phyloP scores from a whole-genome alignment of 2,888 invertebrate species.

The Deilephila elpenor region DNA sequence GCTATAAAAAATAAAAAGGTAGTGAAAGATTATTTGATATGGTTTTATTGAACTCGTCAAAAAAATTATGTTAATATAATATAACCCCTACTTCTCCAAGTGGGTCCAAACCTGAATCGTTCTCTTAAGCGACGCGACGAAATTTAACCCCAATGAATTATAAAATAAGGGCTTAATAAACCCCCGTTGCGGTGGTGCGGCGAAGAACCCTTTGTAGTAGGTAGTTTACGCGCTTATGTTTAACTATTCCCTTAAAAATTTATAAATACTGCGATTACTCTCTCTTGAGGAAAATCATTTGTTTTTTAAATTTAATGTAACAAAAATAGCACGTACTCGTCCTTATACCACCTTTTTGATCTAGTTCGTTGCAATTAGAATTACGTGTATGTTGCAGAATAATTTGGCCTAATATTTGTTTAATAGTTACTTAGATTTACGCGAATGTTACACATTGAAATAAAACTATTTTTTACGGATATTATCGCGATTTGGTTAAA shows the following conservation, averaged over 20 bases:
- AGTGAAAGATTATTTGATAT: neutral
- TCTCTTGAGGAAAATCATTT: too few species aligned
- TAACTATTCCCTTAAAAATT: neutral
- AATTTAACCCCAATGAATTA: constrained; percentile 24
- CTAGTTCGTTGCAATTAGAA: too few species aligned
- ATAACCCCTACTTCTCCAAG: neutral
- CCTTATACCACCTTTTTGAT: too few species aligned
- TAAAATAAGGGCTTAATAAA: constrained; percentile 23
- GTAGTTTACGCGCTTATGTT: neutral
- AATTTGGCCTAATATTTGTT: too few species aligned
- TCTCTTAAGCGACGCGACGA: constrained; percentile 16
- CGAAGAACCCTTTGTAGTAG: neutral
- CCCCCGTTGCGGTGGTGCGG: constrained; percentile 1
- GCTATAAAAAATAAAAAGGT: too few species aligned
- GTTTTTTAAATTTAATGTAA: too few species aligned
- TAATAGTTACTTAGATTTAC: too few species aligned
- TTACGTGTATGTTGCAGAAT: too few species aligned
- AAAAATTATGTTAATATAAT: neutral
- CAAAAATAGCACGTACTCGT: too few species aligned
- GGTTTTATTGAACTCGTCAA: neutral
- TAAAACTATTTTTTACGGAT: too few species aligned
- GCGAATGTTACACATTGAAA: too few species aligned
- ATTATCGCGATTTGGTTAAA: too few species aligned
- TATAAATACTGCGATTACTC: neutral
- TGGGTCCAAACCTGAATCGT: neutral